Percentiles rank a stretch among this genome's conserved stretches.
phyloP scores from a whole-genome alignment of 1,140 invertebrate species.

The Stratiolaelaps scimitus region DNA sequence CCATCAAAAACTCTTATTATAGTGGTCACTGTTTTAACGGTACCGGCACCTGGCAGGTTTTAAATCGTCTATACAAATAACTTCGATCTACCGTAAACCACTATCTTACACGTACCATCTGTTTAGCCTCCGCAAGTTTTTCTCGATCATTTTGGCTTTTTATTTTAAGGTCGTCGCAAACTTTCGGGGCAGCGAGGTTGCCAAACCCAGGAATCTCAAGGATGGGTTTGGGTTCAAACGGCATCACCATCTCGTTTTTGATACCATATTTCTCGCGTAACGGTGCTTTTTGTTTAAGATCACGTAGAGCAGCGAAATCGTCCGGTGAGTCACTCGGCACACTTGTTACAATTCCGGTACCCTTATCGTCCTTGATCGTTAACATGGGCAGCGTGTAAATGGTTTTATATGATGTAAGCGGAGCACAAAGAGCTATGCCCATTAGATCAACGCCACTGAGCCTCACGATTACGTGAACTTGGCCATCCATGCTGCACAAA shows the following conservation, averaged over 20 bases:
- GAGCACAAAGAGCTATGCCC: conserved; percentile 65
- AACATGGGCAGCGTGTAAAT: conserved; percentile 95
- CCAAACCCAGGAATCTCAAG: conserved; percentile 83
- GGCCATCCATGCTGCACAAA: conserved; percentile 66
- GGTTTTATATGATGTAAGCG: conserved; percentile 61
- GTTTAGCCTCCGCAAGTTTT: conserved; percentile 86
- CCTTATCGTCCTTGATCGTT: conserved; percentile 92
- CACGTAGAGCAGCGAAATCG: conserved; percentile 86
- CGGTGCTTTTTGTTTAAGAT: conserved; percentile 86
- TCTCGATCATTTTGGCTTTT: conserved; percentile 94
- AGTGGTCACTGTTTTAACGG: too few species aligned
- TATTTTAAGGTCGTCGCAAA: conserved; percentile 83
- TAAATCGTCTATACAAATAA: conserved; percentile 4
- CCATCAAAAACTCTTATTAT: too few species aligned
- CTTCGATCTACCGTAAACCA: not conserved
- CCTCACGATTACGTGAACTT: conserved; percentile 55
- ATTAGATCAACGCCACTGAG: conserved; percentile 58
- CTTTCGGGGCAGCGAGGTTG: conserved; percentile 63
- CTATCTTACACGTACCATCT: conserved; percentile 45
- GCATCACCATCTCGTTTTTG: conserved; percentile 80
- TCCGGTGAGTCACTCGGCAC: conserved; percentile 98
- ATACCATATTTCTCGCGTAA: conserved; percentile 87
- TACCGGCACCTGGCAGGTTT: not conserved
- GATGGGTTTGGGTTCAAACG: conserved; percentile 73
- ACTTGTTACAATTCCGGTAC: conserved; percentile 93